Evolutionary conservation across 1,140 invertebrate genomes (phyloP), one percentile per base, ranked within the genome.

Genomic region (Drosophila murphyi): DNA sequence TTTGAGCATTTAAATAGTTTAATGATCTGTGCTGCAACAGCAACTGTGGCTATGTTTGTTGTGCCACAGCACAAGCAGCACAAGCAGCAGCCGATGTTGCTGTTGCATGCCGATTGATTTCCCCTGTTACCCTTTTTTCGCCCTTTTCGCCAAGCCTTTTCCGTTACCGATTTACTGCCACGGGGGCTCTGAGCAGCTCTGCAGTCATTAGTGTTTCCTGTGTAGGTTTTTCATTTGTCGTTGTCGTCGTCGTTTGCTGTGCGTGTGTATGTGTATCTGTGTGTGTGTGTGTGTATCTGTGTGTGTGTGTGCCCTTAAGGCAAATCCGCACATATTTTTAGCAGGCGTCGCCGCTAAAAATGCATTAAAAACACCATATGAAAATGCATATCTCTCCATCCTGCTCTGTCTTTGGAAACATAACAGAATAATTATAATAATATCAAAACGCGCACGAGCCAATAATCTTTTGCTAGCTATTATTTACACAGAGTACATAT

Each of bases 191-290:
- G 20, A 20, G 47, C 68, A 69, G 62, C 34, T 63, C 73, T 71
- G 82, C 73, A 89, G 85, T 88, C 85, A 89, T 88, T 88, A 88
- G 85, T 62, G 78, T 89, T 85, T 88, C 83, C 83, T 88, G 83
- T 86, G 78, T 86, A 87, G 78, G 82, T 77, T 87, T 76, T 76
- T 76, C 82, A 86, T 87, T 73, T 87, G 76, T 87, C 79, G 82
- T 68, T 75, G 59, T 20, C 20, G 20, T 20, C 20, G 20, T 20
- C 20, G 20, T 20, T 20, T 20, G 20, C 20, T 52, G 10, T 5
- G n/a, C 12, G 20, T 48, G n/a, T 60, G 12, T 32, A 34, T 45
- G 52, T 72, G 71, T 68, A 61, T 79, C 63, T 79, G 65, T 57
- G 55, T 62, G 20, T 39, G 56, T 12, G 32, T 50, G 29, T 50